phyloP scores from a whole-genome alignment of 2,113 vertebrate genomes.

The Gymnobelideus leadbeateri region DNA sequence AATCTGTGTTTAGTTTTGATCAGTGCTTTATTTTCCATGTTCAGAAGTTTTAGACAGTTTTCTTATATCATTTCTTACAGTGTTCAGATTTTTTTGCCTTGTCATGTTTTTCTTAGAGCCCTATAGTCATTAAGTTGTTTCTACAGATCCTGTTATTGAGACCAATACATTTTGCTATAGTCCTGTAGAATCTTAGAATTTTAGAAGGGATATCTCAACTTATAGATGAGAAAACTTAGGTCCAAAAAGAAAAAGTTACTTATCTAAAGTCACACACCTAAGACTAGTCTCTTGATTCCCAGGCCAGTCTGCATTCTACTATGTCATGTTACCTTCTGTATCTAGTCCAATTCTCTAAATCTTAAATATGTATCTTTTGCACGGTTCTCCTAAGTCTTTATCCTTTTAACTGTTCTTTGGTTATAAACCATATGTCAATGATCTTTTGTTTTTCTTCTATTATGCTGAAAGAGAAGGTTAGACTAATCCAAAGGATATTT shows the following conservation, averaged over 20 bases:
- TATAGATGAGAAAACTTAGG: neutral
- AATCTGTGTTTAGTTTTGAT: too few species aligned
- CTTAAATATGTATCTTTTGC: neutral
- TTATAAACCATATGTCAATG: neutral
- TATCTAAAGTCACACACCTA: neutral
- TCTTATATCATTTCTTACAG: too few species aligned
- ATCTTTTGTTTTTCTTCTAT: neutral
- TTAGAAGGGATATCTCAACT: neutral
- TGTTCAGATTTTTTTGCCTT: too few species aligned
- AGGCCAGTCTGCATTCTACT: neutral
- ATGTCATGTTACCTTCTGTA: neutral
- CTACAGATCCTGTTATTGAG: too few species aligned
- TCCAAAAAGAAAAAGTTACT: neutral
- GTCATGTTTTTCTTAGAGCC: too few species aligned
- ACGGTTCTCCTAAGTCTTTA: neutral
- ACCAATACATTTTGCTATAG: too few species aligned
- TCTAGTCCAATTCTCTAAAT: neutral
- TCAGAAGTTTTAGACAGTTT: too few species aligned
- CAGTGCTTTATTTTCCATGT: too few species aligned
- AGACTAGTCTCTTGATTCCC: neutral
- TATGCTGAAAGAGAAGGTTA: neutral
- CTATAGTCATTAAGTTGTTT: too few species aligned
- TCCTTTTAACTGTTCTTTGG: neutral
- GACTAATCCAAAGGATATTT: neutral
- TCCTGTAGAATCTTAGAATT: neutral